These are phyloP conservation scores for Microvelia longipes DNA, from an alignment of 1,140 invertebrate genomes.

Conservation along the genomic window DNA sequence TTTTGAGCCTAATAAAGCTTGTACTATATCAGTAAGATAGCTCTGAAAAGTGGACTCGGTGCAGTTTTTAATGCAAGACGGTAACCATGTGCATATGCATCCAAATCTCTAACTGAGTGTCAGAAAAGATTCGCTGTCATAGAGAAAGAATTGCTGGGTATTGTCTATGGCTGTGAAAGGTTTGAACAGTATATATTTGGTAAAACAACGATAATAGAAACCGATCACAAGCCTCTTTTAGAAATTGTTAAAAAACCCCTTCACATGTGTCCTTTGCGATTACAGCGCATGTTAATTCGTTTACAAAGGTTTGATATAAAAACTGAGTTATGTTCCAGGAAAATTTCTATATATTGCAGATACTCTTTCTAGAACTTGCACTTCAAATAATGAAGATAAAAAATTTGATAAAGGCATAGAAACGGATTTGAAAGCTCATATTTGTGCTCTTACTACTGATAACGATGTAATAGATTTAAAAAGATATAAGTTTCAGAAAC, in stretches of 20 bases:
- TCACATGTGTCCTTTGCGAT: not conserved
- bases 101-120: not conserved
- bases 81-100: not conserved
- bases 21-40: not conserved
- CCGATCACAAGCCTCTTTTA: constrained; percentile 5
- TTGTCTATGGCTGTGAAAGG: constrained; percentile 3
- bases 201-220: not conserved
- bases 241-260: constrained; percentile 1
- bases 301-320: not conserved
- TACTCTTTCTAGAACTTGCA: not conserved
- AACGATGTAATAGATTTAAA: too few relatives aligned
- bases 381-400: not conserved
- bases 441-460: too few relatives aligned
- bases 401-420: not conserved
- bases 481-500: too few relatives aligned
- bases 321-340: not conserved
- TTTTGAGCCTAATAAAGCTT: not conserved
- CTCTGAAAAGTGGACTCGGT: not conserved
- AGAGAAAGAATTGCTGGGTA: not conserved
- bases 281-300: not conserved
- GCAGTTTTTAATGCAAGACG: not conserved
- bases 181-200: constrained; percentile 7
- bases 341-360: not conserved
- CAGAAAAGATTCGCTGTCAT: not conserved
- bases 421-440: not conserved